These are phyloP conservation scores for Drosophila colorata DNA, from an alignment of 2,888 invertebrate species.

Conservation along the genomic window DNA sequence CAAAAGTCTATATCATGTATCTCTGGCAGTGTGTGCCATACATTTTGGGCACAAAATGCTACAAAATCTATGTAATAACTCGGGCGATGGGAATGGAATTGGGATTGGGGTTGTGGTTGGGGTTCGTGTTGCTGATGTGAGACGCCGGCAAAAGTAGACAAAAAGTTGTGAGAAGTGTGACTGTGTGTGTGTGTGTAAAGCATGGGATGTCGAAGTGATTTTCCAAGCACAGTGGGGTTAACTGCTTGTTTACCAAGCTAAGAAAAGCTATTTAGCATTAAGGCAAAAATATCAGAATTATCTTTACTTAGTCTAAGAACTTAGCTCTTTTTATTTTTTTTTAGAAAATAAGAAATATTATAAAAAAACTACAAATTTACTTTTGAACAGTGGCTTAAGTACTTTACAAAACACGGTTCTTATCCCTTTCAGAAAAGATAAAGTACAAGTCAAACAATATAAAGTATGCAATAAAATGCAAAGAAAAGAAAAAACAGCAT, in stretches of 20 bases:
- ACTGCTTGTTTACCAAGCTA: neutral
- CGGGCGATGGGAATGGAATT: conserved; percentile 26
- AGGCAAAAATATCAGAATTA: too few species aligned
- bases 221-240: conserved; percentile 37
- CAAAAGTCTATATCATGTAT: conserved; percentile 68
- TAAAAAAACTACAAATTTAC: too few species aligned
- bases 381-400: too few species aligned
- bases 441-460: too few species aligned
- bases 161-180: conserved; percentile 41
- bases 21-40: conserved; percentile 50
- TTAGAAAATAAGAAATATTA: too few species aligned
- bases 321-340: too few species aligned
- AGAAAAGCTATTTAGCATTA: too few species aligned
- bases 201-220: conserved; percentile 29
- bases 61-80: conserved; percentile 76
- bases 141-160: conserved; percentile 46
- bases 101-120: conserved; percentile 11
- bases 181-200: conserved; percentile 2
- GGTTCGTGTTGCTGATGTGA: conserved; percentile 13
- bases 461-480: too few species aligned
- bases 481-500: too few species aligned
- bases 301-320: too few species aligned
- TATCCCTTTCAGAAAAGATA: too few species aligned
- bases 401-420: too few species aligned
- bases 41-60: conserved; percentile 76